Percentiles rank a stretch among this genome's conserved stretches.
Evolutionary conservation across 1,140 invertebrate species (phyloP).

Genomic region (Arctopsyche grandis): DNA sequence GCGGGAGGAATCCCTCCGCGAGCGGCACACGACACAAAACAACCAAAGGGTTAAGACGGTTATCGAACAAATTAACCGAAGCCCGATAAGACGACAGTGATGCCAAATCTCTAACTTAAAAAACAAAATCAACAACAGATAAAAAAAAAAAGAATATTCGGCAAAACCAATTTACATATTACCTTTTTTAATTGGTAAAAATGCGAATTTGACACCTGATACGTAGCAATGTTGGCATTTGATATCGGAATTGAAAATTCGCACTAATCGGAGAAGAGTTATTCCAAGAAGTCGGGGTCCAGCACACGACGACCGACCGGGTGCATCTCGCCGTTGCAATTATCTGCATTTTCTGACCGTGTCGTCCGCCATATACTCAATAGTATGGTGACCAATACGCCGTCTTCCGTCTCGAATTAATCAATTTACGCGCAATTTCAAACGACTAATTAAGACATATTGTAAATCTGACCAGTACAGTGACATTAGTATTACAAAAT

Average conservation of each 20-base stretch:
- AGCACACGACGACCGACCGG: background rate
- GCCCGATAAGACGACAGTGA: background rate
- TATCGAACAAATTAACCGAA: constrained; percentile 5
- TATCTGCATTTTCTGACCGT: constrained; percentile 35
- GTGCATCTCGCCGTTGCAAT: constrained; percentile 3
- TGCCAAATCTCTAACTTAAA: background rate
- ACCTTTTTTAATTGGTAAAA: no score
- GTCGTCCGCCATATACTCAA: background rate
- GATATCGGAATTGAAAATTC: background rate
- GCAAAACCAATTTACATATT: no score
- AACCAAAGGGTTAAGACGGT: constrained; percentile 1
- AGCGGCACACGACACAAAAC: constrained; percentile 14
- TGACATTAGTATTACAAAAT: no score
- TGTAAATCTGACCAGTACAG: no score
- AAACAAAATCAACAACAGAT: background rate
- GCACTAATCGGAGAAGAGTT: constrained; percentile 31
- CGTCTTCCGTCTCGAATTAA: background rate
- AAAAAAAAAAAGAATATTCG: background rate
- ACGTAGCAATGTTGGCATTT: background rate
- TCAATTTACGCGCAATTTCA: background rate
- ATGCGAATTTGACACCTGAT: no score
- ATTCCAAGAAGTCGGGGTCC: constrained; percentile 34
- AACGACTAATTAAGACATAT: no score
- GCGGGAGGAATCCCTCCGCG: constrained; percentile 31
- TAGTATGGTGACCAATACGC: background rate